A percentile compares a stretch with the other conserved stretches of the same genome.
These are phyloP conservation scores for Sitophilus oryzae DNA, from an alignment of 1,140 invertebrate genomes.

Conservation along the genomic window DNA sequence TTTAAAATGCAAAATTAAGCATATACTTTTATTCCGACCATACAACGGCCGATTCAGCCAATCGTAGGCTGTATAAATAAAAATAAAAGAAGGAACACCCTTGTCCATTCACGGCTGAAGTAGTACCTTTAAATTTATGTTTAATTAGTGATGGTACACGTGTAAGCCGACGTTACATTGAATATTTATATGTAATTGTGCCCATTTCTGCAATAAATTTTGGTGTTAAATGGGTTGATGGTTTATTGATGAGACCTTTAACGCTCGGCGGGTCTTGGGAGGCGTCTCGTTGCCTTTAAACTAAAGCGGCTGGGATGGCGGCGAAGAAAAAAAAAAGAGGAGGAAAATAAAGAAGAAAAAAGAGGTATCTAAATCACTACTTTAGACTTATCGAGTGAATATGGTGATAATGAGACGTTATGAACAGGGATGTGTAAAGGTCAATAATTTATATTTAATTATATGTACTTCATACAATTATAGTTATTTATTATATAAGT, in stretches of 20 bases:
- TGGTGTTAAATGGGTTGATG: slow-evolving; percentile 23
- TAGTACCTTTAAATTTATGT: slow-evolving; percentile 30
- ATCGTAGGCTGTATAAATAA: not conserved
- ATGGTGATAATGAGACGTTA: no score
- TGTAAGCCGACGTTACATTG: slow-evolving; percentile 24
- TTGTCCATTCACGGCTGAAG: slow-evolving; percentile 20
- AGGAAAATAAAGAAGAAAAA: no score
- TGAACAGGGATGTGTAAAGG: no score
- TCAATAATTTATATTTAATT: no score
- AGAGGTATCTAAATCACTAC: no score
- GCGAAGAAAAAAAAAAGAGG: no score
- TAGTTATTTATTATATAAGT: no score
- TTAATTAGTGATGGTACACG: slow-evolving; percentile 31
- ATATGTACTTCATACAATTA: no score
- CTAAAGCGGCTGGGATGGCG: not conserved
- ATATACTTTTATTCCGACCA: not conserved
- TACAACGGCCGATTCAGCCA: not conserved
- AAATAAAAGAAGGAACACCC: slow-evolving; percentile 12
- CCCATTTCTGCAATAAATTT: slow-evolving; percentile 29
- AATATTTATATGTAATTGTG: slow-evolving; percentile 33
- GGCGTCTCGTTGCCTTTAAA: not conserved
- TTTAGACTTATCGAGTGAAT: no score
- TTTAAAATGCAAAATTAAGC: not conserved
- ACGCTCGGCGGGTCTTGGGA: slow-evolving; percentile 6
- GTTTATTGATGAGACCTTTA: slow-evolving; percentile 22